phyloP scores from a whole-genome alignment of 92 coral and sea anemone genomes.

The Heteractis magnifica region DNA sequence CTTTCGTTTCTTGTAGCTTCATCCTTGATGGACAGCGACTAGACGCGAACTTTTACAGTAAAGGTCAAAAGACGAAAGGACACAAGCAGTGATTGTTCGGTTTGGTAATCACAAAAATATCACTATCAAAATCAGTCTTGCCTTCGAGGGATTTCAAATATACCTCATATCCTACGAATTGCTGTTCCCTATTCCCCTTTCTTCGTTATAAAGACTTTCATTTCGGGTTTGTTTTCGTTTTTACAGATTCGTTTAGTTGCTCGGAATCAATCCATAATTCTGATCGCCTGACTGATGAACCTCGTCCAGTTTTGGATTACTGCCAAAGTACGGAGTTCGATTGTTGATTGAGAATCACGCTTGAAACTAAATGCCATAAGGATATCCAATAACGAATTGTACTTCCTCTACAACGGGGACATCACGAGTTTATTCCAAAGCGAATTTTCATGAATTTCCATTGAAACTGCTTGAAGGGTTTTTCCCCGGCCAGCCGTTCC shows the following conservation, averaged over 20 bases:
- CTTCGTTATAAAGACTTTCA: no score
- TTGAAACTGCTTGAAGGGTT: not conserved
- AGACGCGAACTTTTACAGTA: not conserved
- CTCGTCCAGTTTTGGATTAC: slow-evolving; percentile 18
- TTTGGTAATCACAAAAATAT: no score
- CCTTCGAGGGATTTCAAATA: no score
- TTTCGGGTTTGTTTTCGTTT: no score
- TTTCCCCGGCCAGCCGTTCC: not conserved
- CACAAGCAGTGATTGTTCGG: not conserved
- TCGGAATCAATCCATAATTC: no score
- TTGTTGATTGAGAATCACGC: not conserved
- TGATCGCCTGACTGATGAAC: no score
- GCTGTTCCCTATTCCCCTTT: no score
- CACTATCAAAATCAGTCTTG: no score
- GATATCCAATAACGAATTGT: slow-evolving; percentile 9
- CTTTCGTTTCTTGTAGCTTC: not conserved
- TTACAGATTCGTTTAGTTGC: not conserved
- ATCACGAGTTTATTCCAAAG: not conserved
- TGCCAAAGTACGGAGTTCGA: slow-evolving; percentile 8
- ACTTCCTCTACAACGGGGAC: not conserved
- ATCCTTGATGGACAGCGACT: no score
- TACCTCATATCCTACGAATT: no score
- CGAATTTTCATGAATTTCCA: not conserved
- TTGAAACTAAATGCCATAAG: not conserved
- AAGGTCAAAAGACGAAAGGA: not conserved